A percentile compares a stretch with the other conserved stretches of the same genome.
phyloP scores from a whole-genome alignment of 2,113 vertebrate genomes.

The Aramus guarauna region DNA sequence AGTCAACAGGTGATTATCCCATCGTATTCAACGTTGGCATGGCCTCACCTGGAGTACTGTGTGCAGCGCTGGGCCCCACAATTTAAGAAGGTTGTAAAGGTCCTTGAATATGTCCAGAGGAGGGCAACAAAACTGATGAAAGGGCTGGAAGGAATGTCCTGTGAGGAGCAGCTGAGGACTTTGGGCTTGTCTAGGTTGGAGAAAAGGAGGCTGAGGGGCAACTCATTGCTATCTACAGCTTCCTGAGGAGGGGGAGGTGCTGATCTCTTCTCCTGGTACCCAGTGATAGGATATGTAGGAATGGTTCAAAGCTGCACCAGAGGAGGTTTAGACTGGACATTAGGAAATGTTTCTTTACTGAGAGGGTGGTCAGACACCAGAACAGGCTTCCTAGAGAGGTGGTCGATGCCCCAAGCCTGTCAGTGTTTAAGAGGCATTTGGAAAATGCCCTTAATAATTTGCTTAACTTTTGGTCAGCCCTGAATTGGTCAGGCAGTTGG shows the following conservation, averaged over 20 bases:
- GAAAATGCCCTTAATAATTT: background rate
- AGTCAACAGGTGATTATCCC: background rate
- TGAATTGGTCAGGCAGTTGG: background rate
- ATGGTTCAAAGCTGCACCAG: background rate
- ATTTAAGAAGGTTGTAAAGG: background rate
- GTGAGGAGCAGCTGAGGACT: background rate
- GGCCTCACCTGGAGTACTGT: background rate
- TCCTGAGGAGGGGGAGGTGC: background rate
- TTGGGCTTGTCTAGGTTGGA: background rate
- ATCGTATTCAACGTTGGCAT: background rate
- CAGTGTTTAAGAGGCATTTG: background rate
- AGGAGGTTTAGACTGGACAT: background rate
- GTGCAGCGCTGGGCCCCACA: background rate
- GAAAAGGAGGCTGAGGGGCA: background rate
- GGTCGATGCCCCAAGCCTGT: accelerated
- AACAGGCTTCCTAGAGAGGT: background rate
- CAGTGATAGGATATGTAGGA: accelerated
- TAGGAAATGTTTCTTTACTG: background rate
- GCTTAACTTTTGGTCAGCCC: background rate
- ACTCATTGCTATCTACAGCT: background rate
- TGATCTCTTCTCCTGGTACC: background rate
- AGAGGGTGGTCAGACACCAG: background rate
- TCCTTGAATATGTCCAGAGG: background rate
- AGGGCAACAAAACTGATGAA: background rate
- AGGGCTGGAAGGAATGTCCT: background rate